A percentile compares a stretch with the other conserved stretches of the same genome.
These are phyloP conservation scores for Ptilodon capucinus DNA, from an alignment of 2,888 invertebrate genomes.

Conservation along the genomic window DNA sequence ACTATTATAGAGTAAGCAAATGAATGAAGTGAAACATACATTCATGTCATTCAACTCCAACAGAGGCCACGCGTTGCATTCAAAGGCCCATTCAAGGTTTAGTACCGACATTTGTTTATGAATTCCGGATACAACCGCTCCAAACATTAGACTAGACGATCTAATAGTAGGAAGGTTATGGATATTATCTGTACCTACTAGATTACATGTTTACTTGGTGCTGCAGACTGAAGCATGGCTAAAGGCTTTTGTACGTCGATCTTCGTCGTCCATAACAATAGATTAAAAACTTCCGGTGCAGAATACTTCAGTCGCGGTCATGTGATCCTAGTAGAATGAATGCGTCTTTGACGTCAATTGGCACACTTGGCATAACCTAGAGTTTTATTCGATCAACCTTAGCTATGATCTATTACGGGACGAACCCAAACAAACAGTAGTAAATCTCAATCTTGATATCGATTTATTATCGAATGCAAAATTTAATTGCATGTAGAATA, in stretches of 20 bases:
- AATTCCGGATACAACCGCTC: slow-evolving; percentile 29
- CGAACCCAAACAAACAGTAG: background rate
- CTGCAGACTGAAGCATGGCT: slow-evolving; percentile 1
- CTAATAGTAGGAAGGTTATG: too few relatives aligned
- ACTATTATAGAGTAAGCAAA: slow-evolving; percentile 10
- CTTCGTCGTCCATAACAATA: slow-evolving; percentile 40
- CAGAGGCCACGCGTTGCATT: slow-evolving; percentile 45
- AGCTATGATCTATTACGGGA: background rate
- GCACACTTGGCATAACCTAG: slow-evolving; percentile 2
- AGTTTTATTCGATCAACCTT: background rate
- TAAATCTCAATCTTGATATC: background rate
- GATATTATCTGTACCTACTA: too few relatives aligned
- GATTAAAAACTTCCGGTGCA: slow-evolving; percentile 39
- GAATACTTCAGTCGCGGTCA: slow-evolving; percentile 15
- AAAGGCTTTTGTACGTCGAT: slow-evolving; percentile 34
- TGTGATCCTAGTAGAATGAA: slow-evolving; percentile 30
- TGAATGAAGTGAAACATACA: slow-evolving; percentile 39
- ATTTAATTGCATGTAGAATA: too few relatives aligned
- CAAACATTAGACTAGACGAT: slow-evolving; percentile 3
- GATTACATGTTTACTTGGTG: background rate
- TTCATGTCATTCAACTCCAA: slow-evolving; percentile 51
- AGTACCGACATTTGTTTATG: slow-evolving; percentile 33
- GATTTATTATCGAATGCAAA: background rate
- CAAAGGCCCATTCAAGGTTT: slow-evolving; percentile 58
- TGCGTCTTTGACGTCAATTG: slow-evolving; percentile 18